These are phyloP conservation scores for Podilymbus podiceps DNA, from an alignment of 2,113 vertebrate genomes.

Conservation along the genomic window DNA sequence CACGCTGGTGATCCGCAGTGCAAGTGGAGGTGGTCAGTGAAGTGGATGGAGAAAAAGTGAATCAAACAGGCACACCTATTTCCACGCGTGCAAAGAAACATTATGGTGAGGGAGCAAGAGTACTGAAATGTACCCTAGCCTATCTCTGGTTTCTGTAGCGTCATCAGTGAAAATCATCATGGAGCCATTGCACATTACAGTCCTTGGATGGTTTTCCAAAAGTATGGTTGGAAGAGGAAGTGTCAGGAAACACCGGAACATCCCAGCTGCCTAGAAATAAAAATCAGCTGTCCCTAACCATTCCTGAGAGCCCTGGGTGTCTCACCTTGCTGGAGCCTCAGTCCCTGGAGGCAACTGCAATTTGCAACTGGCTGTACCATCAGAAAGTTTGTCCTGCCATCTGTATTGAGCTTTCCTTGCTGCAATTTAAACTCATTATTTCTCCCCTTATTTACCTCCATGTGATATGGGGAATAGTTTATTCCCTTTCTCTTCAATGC, in stretches of 20 bases:
- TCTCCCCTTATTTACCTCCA: background rate
- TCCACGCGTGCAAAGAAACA: background rate
- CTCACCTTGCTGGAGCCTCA: background rate
- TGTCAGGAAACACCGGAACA: background rate
- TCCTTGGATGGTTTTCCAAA: background rate
- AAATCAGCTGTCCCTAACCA: background rate
- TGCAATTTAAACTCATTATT: background rate
- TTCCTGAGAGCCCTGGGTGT: background rate
- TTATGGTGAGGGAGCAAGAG: background rate
- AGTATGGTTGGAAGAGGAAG: background rate
- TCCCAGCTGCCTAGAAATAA: background rate
- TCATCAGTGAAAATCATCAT: background rate
- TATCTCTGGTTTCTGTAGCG: background rate
- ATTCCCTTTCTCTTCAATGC: background rate
- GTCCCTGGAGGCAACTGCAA: background rate
- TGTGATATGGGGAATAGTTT: rapidly evolving
- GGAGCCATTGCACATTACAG: background rate
- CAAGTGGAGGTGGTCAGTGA: background rate
- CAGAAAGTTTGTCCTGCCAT: background rate
- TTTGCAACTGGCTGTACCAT: background rate
- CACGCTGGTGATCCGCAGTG: background rate
- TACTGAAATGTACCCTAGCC: background rate
- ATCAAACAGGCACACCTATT: background rate
- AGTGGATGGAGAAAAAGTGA: background rate
- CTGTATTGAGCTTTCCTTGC: background rate